A percentile compares a stretch with the other conserved stretches of the same genome.
phyloP scores from a whole-genome alignment of 2,113 vertebrate species.

The Odocoileus virginianus region DNA sequence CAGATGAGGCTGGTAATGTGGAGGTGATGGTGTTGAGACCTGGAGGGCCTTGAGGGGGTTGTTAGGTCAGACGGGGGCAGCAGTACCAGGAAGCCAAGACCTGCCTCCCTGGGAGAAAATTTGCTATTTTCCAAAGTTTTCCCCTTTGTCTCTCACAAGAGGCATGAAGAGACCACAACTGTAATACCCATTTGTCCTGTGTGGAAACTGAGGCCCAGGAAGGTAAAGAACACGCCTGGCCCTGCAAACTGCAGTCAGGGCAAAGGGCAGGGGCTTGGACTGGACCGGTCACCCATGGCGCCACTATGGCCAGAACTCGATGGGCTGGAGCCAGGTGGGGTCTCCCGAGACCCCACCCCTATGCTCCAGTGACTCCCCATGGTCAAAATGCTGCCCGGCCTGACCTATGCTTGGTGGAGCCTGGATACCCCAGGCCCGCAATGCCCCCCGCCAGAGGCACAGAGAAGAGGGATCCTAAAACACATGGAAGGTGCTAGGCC shows the following conservation, averaged over 20 bases:
- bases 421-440: background rate
- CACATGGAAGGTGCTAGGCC: background rate
- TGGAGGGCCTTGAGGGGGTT: fast-evolving
- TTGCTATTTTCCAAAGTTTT: background rate
- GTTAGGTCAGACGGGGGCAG: background rate
- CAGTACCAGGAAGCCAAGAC: background rate
- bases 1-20: fast-evolving
- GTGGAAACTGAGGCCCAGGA: background rate
- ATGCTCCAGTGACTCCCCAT: background rate
- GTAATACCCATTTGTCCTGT: background rate
- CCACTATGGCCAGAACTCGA: background rate
- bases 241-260: background rate
- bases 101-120: background rate
- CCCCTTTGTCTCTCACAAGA: background rate
- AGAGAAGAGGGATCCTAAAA: background rate
- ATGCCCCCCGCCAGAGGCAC: background rate
- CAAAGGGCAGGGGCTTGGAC: background rate
- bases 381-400: background rate
- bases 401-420: background rate
- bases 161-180: background rate
- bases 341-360: background rate
- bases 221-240: fast-evolving
- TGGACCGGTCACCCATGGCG: fast-evolving
- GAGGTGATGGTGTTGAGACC: background rate
- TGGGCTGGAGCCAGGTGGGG: background rate